phyloP scores from a whole-genome alignment of 2,888 invertebrate species.

The Cancer borealis region DNA sequence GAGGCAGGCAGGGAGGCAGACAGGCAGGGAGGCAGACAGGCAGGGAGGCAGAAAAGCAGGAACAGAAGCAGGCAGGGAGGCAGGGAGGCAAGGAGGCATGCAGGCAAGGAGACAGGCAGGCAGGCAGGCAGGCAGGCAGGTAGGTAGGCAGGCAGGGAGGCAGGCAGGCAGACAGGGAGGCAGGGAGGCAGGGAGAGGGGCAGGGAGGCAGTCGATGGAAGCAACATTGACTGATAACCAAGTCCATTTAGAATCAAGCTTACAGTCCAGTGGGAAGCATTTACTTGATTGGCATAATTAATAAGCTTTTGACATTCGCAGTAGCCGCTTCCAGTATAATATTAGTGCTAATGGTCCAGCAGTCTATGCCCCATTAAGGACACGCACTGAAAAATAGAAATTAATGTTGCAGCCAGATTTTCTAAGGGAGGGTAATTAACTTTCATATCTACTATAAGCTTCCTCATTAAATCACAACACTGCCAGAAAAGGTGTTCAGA shows the following conservation, averaged over 20 bases:
- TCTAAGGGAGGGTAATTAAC: conserved; percentile 39
- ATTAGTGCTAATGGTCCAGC: conserved; percentile 12
- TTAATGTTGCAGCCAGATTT: conserved; percentile 31
- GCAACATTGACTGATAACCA: conserved; percentile 28
- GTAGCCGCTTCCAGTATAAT: conserved; percentile 31
- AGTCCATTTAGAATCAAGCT: conserved; percentile 21
- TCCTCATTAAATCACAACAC: conserved; percentile 34
- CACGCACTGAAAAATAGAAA: conserved; percentile 16
- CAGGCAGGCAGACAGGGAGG: too few species aligned
- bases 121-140: too few species aligned
- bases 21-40: not conserved
- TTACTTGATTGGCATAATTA: conserved; percentile 43
- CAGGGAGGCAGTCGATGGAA: not conserved
- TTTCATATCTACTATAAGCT: conserved; percentile 38
- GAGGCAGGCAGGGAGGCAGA: too few species aligned
- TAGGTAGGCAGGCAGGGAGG: too few species aligned
- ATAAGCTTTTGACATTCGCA: conserved; percentile 37
- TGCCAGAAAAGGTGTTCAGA: not conserved
- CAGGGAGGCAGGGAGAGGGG: not conserved
- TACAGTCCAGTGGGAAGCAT: conserved; percentile 28
- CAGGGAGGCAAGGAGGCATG: too few species aligned
- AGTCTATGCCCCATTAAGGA: conserved; percentile 31
- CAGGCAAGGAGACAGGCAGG: too few species aligned
- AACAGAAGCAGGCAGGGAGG: not conserved
- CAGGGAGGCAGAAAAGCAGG: not conserved